Conservation (phyloP, 2,888 invertebrate species). For the Pasiphila rectangulata region DNA sequence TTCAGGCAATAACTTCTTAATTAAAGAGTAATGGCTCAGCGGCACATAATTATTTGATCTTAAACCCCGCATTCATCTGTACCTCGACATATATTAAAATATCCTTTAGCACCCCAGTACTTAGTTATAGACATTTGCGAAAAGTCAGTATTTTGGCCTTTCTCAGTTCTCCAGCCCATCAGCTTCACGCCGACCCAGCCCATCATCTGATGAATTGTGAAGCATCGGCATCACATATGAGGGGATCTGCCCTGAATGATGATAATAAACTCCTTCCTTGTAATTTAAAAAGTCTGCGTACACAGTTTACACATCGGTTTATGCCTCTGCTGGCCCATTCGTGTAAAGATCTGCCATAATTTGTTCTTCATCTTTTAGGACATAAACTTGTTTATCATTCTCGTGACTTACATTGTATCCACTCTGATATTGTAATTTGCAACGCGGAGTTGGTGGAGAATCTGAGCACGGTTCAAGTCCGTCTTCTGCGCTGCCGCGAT, state of each 20-base stretch:
- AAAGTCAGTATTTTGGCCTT: constrained; percentile 87
- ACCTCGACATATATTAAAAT: constrained; percentile 90
- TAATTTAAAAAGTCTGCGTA: not conserved
- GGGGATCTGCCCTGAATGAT: not conserved
- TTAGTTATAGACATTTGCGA: constrained; percentile 92
- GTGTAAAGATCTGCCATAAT: not conserved
- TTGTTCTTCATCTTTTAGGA: not conserved
- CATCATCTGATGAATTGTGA: no score
- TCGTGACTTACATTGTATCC: not conserved
- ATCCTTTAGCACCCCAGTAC: constrained; percentile 93
- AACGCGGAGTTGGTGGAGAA: not conserved
- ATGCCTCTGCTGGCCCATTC: not conserved
- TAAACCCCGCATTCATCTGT: constrained; percentile 55
- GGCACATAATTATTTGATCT: not conserved
- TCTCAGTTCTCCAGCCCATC: constrained; percentile 89
- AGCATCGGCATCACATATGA: no score
- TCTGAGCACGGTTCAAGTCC: no score
- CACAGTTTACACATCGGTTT: not conserved
- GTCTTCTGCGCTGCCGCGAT: not conserved
- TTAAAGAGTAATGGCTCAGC: no score
- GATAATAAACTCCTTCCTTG: not conserved
- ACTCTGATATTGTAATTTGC: not conserved
- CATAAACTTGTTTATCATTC: not conserved
- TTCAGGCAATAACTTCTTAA: no score
- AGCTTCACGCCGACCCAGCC: constrained; percentile 73